These are phyloP conservation scores for Hemitrygon akajei DNA, from an alignment of 2,797 vertebrate genomes.

Conservation along the genomic window DNA sequence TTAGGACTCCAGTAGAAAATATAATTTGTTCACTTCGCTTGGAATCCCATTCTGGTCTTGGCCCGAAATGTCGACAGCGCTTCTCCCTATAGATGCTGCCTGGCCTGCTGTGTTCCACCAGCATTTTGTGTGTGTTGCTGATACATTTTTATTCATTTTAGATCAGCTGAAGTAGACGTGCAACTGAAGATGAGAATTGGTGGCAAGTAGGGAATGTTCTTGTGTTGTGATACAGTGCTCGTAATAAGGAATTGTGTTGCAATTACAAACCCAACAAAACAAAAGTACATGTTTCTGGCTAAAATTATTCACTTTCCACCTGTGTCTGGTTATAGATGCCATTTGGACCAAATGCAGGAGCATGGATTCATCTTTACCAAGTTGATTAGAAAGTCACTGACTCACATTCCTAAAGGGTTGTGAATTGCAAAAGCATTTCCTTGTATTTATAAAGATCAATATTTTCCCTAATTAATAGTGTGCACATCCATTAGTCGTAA, in stretches of 20 bases:
- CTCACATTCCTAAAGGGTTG: not conserved
- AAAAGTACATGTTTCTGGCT: not conserved
- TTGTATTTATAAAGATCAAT: slow-evolving; percentile 20
- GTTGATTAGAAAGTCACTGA: not conserved
- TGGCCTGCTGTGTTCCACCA: too few relatives aligned
- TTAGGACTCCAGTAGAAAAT: not conserved
- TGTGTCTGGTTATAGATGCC: not conserved
- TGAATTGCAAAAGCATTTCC: not conserved
- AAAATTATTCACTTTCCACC: not conserved
- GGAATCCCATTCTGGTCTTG: not conserved
- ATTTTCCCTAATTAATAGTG: not conserved
- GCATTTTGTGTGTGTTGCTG: too few relatives aligned
- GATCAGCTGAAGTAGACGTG: not conserved
- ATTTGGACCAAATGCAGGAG: not conserved
- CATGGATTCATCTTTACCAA: not conserved
- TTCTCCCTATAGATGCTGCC: too few relatives aligned
- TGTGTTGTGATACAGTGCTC: not conserved
- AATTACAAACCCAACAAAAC: not conserved
- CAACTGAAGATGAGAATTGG: not conserved
- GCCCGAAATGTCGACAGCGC: too few relatives aligned
- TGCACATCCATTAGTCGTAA: not conserved
- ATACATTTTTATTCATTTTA: not conserved
- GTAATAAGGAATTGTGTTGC: not conserved
- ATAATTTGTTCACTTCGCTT: not conserved
- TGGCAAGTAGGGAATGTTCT: not conserved